These are phyloP conservation scores for Taphrorychus bicolor DNA, from an alignment of 2,888 invertebrate species.

Conservation along the genomic window DNA sequence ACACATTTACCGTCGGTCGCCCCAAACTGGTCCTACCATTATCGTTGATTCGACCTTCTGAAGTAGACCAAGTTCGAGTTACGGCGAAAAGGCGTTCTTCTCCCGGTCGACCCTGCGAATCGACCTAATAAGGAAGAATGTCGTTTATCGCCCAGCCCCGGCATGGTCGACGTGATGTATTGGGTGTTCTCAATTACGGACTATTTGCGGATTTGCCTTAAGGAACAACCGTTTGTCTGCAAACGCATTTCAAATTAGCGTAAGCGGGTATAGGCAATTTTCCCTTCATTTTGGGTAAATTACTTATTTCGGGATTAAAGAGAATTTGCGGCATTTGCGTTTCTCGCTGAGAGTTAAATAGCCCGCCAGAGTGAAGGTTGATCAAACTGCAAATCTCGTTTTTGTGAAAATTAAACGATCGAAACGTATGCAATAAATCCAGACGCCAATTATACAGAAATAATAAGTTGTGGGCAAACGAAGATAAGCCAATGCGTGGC, in stretches of 20 bases:
- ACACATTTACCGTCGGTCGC: not conserved
- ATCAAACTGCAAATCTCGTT: too few species aligned
- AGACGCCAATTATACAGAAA: not conserved
- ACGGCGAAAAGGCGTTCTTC: conserved; percentile 26
- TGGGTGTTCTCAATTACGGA: not conserved
- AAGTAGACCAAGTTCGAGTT: conserved; percentile 38
- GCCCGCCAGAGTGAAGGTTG: too few species aligned
- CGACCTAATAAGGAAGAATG: conserved; percentile 26
- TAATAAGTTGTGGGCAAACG: not conserved
- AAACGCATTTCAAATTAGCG: not conserved
- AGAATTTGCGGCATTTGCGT: too few species aligned
- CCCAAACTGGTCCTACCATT: conserved; percentile 14
- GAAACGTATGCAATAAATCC: not conserved
- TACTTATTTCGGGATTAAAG: too few species aligned
- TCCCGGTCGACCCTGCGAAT: conserved; percentile 31
- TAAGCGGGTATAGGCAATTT: not conserved
- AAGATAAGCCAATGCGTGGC: too few species aligned
- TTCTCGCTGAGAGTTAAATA: too few species aligned
- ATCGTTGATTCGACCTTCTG: conserved; percentile 19
- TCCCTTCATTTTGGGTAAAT: too few species aligned
- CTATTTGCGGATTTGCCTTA: conserved; percentile 1
- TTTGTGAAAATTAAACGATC: too few species aligned
- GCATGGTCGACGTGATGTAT: conserved; percentile 5
- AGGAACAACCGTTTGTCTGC: not conserved
- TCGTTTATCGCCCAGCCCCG: conserved; percentile 6